phyloP scores from a whole-genome alignment of 2,113 vertebrate genomes.

The Lasiurus borealis region DNA sequence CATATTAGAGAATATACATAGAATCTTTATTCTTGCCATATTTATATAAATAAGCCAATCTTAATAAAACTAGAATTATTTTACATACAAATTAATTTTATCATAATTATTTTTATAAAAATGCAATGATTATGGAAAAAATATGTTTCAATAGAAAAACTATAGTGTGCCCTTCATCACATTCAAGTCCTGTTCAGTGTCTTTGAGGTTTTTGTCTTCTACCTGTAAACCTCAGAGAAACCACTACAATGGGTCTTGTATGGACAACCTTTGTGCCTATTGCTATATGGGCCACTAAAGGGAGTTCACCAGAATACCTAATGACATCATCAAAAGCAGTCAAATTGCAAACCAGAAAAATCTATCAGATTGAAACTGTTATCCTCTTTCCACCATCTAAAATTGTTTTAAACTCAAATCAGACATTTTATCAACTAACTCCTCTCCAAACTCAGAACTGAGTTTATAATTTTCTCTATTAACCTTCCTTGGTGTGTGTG shows the following conservation, averaged over 20 bases:
- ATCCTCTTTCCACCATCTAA: background rate
- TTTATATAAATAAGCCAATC: background rate
- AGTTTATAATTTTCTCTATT: background rate
- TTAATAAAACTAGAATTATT: background rate
- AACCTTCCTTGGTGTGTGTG: background rate
- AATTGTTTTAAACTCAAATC: background rate
- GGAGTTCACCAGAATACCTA: background rate
- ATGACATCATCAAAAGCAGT: background rate
- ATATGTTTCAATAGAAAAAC: background rate
- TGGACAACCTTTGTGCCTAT: background rate
- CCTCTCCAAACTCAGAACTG: background rate
- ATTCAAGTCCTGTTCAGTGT: background rate
- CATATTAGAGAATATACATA: background rate
- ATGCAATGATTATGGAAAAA: background rate
- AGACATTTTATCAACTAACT: background rate
- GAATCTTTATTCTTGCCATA: background rate
- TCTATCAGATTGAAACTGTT: background rate
- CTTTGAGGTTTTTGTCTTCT: background rate
- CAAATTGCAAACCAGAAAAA: background rate
- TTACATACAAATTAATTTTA: background rate
- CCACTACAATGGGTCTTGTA: background rate
- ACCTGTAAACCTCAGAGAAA: background rate
- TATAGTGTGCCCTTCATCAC: background rate
- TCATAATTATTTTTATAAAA: background rate
- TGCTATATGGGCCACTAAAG: background rate